These are phyloP conservation scores for Drosophila gunungcola DNA, from an alignment of 1,140 invertebrate genomes.

Conservation along the genomic window DNA sequence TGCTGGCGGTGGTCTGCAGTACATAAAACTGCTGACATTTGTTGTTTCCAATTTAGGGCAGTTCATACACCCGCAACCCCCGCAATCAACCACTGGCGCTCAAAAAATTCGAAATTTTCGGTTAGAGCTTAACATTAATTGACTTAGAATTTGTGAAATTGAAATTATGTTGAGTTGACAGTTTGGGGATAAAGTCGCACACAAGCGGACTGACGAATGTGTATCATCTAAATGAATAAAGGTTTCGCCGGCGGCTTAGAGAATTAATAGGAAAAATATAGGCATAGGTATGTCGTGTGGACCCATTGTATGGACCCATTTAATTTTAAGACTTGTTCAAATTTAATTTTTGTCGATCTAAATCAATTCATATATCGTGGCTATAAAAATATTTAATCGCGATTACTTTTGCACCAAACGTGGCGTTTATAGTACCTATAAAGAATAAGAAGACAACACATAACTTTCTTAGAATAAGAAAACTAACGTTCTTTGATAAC, in stretches of 20 bases:
- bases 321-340: not conserved
- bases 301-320: not conserved
- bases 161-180: constrained; percentile 63
- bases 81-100: not conserved
- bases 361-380: no score
- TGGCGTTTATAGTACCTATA: no score
- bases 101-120: constrained; percentile 28
- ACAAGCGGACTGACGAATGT: constrained; percentile 12
- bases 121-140: constrained; percentile 66
- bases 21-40: constrained; percentile 80
- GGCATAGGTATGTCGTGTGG: not conserved
- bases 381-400: no score
- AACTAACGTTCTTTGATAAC: no score
- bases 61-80: constrained; percentile 1
- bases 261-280: not conserved
- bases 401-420: no score
- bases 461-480: no score
- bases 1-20: constrained; percentile 50
- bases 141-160: constrained; percentile 68
- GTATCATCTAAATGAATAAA: constrained; percentile 7
- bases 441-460: no score
- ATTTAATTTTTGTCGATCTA: not conserved
- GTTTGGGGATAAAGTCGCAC: constrained; percentile 23
- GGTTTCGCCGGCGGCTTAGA: not conserved
- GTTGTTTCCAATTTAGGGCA: constrained; percentile 74